A percentile compares a stretch with the other conserved stretches of the same genome.
Conservation (phyloP, 2,797 vertebrate species). For the Chrosomus eos region DNA sequence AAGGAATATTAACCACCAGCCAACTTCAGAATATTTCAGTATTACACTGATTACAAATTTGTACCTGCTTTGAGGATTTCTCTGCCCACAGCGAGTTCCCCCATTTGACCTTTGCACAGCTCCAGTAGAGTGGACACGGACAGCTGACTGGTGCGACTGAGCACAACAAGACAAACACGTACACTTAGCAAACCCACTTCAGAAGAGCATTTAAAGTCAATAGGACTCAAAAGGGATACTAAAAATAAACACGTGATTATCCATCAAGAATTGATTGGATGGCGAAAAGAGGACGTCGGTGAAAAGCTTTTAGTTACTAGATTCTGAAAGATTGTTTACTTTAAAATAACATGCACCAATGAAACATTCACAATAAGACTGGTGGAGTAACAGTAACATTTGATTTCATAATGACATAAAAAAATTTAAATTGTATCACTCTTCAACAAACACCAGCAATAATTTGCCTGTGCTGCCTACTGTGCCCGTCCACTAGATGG, state of each 20-base stretch:
- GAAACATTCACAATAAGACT: background rate
- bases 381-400: background rate
- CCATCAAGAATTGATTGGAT: background rate
- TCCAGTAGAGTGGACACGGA: slow-evolving; percentile 88
- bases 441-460: background rate
- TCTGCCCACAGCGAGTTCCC: slow-evolving; percentile 87
- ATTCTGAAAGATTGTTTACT: background rate
- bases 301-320: background rate
- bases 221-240: background rate
- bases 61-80: slow-evolving; percentile 92
- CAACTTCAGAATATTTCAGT: too few species aligned
- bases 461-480: slow-evolving; percentile 10
- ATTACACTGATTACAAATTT: slow-evolving; percentile 7
- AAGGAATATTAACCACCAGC: too few species aligned
- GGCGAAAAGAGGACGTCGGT: background rate
- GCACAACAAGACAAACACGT: background rate
- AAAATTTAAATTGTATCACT: too few species aligned
- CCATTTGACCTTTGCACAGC: slow-evolving; percentile 89
- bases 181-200: slow-evolving; percentile 2
- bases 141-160: slow-evolving; percentile 89
- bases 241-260: background rate
- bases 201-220: background rate
- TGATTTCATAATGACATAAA: background rate
- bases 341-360: background rate
- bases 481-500: slow-evolving; percentile 57